Base-by-base conservation (phyloP, 2,113 vertebrate species). In the Ceyx melanurus region DNA sequence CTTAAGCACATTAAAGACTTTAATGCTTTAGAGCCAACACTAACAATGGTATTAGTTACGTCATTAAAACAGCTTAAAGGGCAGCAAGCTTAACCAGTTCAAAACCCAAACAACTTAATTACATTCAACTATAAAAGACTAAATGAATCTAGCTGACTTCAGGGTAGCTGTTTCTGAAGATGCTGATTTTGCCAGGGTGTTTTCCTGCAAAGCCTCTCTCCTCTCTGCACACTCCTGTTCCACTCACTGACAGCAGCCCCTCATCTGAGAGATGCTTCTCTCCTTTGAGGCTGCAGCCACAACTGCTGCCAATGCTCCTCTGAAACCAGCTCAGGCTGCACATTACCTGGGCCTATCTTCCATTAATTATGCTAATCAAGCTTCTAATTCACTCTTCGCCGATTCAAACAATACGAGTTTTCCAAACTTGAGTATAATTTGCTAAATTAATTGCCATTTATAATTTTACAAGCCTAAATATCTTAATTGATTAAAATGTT, bases 101-200 rank as follows among this genome's bases (percentile, higher is more conserved):
- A 91, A 93, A 91, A 77, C 9, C 21, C 43, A 92, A 94, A 94
- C 67, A 91, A 74, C 37, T 90, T 78, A 71, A 95, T 78, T 91
- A 83, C 77, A 84, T 76, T 73, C 33, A 93, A 33, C 82, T 57
- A 74, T 58, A 78, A 90, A 85, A 67, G n/a, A 48, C 35, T 77
- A 91, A 73, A 80, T 13, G 11, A 83, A 60, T 28, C 40, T 22
- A 58, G 56, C 53, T 94, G 67, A 64, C 16, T 65, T 93, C 48
- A 61, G 29, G 42, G 9, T 86, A 92, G 23, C 42, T 71, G 43
- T 33, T 80, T 74, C 67, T 31, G 22, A 82, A 74, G 16, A 22
- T 16, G 35, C 83, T 85, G 72, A 74, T 68, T 90, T 70, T 72
- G 11, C 37, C 42, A 68, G 15, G 7, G 40, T 71, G 51, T 50